Evolutionary conservation across 2,797 vertebrate species (phyloP), one percentile per base, ranked within the genome.

Genomic region (Danio kyathit): DNA sequence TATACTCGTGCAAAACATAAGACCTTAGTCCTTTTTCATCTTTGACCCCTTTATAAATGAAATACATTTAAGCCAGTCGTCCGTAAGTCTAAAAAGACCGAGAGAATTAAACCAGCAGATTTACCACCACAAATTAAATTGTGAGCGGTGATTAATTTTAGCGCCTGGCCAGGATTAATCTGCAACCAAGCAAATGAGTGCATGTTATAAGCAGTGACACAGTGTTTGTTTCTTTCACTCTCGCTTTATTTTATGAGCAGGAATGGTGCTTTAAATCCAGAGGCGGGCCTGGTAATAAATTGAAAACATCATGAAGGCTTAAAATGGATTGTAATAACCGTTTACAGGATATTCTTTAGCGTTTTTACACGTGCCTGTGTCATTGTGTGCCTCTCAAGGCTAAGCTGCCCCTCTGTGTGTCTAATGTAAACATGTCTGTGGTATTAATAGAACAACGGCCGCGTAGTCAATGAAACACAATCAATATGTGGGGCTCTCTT

Each of bases 361-460:
- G 61, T 46, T 54, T 63, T 29, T 29, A 21, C 40, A 63, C 9
- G 0, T 59, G 66, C 14, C 29, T 21, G 43, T 65, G 56, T 40
- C 46, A 69, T 49, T 64, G 65, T 48, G 66, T 59, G 57, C 66
- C 69, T 80, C 41, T 76, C 46, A 21, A 67, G 56, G 66, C 66
- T 66, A 60, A 66, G 59, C 78, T 44, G 49, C 69, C 38, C 29
- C 21, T 16, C 61, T 44, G 46, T 75, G 79, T 61, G 16, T 66
- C 64, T 59, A 59, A 38, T 72, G 69, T 66, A 83, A 60, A 74
- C 74, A 78, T 63, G 74, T 16, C 74, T 67, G 71, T 67, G 52
- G 64, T 85, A 71, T 80, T 83, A 76, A 79, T 76, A 80, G 81
- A 51, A 79, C 40, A 19, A 40, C 10, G 19, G 61, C 67, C 48